Base-by-base conservation (phyloP, 2,113 vertebrate genomes). In the Bathybates hornii region DNA sequence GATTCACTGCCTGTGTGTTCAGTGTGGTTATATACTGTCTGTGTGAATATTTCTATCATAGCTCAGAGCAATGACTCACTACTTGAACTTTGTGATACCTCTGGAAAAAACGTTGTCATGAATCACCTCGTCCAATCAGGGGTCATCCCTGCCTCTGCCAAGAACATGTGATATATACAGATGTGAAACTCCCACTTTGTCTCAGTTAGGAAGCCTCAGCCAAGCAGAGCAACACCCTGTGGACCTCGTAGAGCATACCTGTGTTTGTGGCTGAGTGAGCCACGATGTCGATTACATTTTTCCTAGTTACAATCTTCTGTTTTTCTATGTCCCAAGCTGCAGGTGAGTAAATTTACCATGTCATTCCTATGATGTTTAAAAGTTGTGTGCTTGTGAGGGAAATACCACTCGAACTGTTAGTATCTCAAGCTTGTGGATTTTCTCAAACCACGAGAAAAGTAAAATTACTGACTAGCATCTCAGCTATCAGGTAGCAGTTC, bases 141-240 rank as follows among this genome's bases (percentile, higher is more conserved):
- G 3, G 2, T 14, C 21, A n/a, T 6, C 21, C 17, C 14, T 17
- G 4, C 2, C 24, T 29, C 36, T 3, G 2, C 50, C 13, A 32
- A 3, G 2, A 66, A 6, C 80, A 83, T 87, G 71, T 83, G 63
- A 83, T n/a, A 9, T 8, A 38, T 66, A 41, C 1, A 61, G 83
- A 95, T 88, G 85, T 94, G 86, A 92, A 93, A 93, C 91, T 86
- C 14, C 1, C 9, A 1, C 3, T 2, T 61, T 3, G 7, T 4
- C 10, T 45, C 54, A 79, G 27, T 8, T 24, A 19, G 34, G n/a
- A 76, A 68, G 56, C 4, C 6, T 81, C 61, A 36, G 5, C 4
- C 50, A 14, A 14, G 36, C 48, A 79, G 71, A 57, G 9, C 24
- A 11, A 2, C 1, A 1, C 13, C 43, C 7, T 29, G 7, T 21